phyloP scores from a whole-genome alignment of 2,888 invertebrate genomes.

The Nipponacmea schrenckii region DNA sequence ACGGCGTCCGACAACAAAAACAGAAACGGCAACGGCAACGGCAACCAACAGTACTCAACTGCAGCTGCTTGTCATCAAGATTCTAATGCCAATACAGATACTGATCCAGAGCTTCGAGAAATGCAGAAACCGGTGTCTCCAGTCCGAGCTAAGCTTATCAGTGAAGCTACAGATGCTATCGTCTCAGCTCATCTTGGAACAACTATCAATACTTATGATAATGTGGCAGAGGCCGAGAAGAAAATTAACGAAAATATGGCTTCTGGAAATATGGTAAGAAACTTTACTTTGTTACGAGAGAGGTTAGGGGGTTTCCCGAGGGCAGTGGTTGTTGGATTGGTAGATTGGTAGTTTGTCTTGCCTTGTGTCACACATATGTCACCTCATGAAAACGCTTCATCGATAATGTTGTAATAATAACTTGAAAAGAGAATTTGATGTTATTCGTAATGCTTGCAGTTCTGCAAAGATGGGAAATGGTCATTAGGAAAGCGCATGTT shows the following conservation, averaged over 20 bases:
- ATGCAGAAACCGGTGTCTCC: background rate
- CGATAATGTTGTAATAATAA: too few species aligned
- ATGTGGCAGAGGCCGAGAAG: conserved; percentile 68
- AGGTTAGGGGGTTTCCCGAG: too few species aligned
- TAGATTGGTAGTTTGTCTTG: too few species aligned
- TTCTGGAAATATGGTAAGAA: conserved; percentile 36
- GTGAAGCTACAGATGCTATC: conserved; percentile 76
- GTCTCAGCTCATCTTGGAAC: conserved; percentile 94
- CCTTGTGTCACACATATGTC: too few species aligned
- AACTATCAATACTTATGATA: conserved; percentile 94
- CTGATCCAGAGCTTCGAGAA: background rate
- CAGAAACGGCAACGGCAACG: background rate
- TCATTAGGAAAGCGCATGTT: too few species aligned
- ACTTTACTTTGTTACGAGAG: too few species aligned
- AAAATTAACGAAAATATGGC: conserved; percentile 38
- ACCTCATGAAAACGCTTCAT: too few species aligned
- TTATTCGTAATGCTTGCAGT: too few species aligned
- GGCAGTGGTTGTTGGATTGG: too few species aligned
- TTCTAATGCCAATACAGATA: background rate
- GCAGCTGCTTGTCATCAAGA: background rate
- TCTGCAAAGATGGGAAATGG: too few species aligned
- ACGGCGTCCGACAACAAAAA: conserved; percentile 2
- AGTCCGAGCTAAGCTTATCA: background rate
- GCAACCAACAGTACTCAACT: background rate
- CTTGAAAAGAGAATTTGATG: too few species aligned